Conservation (phyloP, 2,888 invertebrate species). For the Caenorhabditis becei region DNA sequence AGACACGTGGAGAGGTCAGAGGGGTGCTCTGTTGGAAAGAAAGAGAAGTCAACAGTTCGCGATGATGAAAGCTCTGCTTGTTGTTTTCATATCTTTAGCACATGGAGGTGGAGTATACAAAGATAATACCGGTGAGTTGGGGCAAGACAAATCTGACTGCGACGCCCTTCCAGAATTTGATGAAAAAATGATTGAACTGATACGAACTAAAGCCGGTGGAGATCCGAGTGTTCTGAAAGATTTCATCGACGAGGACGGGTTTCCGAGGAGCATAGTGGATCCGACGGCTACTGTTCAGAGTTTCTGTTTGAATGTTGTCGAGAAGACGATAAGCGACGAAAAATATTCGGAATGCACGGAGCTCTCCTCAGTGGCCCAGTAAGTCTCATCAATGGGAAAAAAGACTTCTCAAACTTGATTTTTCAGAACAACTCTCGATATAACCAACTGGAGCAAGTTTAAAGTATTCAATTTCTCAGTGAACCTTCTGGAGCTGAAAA, state of each 20-base stretch:
- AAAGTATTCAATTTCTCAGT: conserved; percentile 26
- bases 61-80: neutral
- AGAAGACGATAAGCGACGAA: neutral
- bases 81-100: conserved; percentile 7
- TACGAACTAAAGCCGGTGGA: neutral
- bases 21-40: neutral
- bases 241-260: conserved; percentile 9
- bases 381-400: neutral
- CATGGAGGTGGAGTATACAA: neutral
- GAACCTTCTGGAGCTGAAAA: conserved; percentile 19
- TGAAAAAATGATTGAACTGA: conserved; percentile 1
- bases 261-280: conserved; percentile 26
- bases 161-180: conserved; percentile 28
- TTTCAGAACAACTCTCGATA: conserved; percentile 22
- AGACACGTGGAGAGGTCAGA: neutral
- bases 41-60: neutral
- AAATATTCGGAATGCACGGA: conserved; percentile 23
- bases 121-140: neutral
- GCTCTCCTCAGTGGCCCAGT: neutral
- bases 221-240: conserved; percentile 12
- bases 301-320: conserved; percentile 12
- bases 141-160: neutral
- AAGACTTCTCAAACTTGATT: neutral
- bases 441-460: neutral
- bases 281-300: neutral